Conservation (phyloP, 1,140 invertebrate species). For the Daktulosphaira vitifoliae region DNA sequence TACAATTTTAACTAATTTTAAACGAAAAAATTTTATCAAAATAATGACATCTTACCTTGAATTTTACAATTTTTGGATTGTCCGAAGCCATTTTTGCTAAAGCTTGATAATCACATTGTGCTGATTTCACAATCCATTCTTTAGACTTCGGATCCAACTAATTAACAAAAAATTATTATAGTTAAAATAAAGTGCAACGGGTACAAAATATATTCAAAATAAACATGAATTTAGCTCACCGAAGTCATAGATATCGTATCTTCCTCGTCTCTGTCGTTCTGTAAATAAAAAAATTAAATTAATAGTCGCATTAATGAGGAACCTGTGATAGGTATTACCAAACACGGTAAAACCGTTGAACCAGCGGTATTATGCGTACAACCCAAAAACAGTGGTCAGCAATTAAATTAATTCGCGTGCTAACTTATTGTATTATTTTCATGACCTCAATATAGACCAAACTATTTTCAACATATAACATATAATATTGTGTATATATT, state of each 20-base stretch:
- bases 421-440: neutral
- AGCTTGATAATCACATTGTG: slow-evolving; percentile 71
- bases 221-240: slow-evolving; percentile 46
- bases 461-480: too few species aligned
- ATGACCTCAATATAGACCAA: slow-evolving; percentile 7
- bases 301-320: neutral
- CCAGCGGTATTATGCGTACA: neutral
- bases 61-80: slow-evolving; percentile 65
- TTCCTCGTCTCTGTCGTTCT: slow-evolving; percentile 50
- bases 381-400: slow-evolving; percentile 21
- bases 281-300: slow-evolving; percentile 26
- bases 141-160: slow-evolving; percentile 60
- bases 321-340: neutral
- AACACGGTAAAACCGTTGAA: neutral
- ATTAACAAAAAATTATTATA: neutral
- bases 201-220: neutral
- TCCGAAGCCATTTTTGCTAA: slow-evolving; percentile 71
- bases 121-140: slow-evolving; percentile 75
- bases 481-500: neutral
- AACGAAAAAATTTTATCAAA: slow-evolving; percentile 1
- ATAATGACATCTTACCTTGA: slow-evolving; percentile 72
- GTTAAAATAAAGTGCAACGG: slow-evolving; percentile 5
- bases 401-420: slow-evolving; percentile 19
- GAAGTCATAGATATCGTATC: slow-evolving; percentile 60
- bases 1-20: too few species aligned